A percentile compares a stretch with the other conserved stretches of the same genome.
phyloP scores from a whole-genome alignment of 2,888 invertebrate genomes.

The Campaea margaritaria region DNA sequence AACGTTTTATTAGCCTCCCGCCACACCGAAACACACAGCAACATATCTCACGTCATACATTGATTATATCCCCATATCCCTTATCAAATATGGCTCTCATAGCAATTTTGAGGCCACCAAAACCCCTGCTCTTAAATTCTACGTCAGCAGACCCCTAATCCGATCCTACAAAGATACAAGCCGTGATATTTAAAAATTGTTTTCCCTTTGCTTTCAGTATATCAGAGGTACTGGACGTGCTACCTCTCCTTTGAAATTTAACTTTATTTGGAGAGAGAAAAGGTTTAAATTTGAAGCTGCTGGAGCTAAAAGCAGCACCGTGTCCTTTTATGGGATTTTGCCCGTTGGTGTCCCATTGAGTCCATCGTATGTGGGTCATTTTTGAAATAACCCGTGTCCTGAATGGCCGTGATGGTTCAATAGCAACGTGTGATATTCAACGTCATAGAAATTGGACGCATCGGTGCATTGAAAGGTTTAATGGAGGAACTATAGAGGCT shows the following conservation, averaged over 20 bases:
- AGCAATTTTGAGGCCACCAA: slow-evolving; percentile 29
- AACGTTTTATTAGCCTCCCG: slow-evolving; percentile 1
- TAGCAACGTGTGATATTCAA: slow-evolving; percentile 31
- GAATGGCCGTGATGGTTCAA: slow-evolving; percentile 49
- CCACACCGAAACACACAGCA: not conserved
- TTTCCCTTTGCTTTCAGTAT: slow-evolving; percentile 31
- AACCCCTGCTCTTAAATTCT: slow-evolving; percentile 27
- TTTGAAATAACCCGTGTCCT: slow-evolving; percentile 53
- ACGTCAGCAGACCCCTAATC: slow-evolving; percentile 37
- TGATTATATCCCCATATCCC: slow-evolving; percentile 6
- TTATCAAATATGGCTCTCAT: slow-evolving; percentile 28
- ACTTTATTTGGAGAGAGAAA: slow-evolving; percentile 11
- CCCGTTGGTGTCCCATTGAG: slow-evolving; percentile 41
- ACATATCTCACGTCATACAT: slow-evolving; percentile 1
- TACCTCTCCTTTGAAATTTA: not conserved
- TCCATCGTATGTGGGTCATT: slow-evolving; percentile 58
- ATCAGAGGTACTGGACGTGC: slow-evolving; percentile 23
- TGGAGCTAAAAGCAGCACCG: slow-evolving; percentile 17
- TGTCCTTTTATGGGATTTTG: slow-evolving; percentile 47
- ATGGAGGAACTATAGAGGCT: slow-evolving; percentile 4
- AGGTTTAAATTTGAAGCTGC: slow-evolving; percentile 12
- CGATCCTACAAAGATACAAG: slow-evolving; percentile 28
- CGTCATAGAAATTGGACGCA: slow-evolving; percentile 32
- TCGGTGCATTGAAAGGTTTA: slow-evolving; percentile 29
- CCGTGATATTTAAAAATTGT: slow-evolving; percentile 40